Base-by-base conservation (phyloP, 2,888 invertebrate species). In the Ornithoptera priamus region DNA sequence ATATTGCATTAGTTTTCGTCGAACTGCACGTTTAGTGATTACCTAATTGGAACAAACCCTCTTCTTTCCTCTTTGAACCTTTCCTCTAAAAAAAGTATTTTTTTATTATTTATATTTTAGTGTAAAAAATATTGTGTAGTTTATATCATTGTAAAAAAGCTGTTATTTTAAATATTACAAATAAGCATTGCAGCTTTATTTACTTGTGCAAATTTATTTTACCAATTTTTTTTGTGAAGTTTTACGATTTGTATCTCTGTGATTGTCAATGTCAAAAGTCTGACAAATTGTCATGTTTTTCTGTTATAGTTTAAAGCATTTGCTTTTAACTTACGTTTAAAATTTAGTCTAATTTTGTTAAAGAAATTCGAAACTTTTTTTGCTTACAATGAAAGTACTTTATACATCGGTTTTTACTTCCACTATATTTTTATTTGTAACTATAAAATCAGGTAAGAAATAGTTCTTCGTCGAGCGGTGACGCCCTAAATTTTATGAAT, bases 361-460 rank as follows among this genome's bases (percentile, higher is more conserved):
- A 53, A 18, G 0, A 53, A 53, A 53, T n/a, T 53, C 1, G n/a
- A 4, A 46, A 15, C 56, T 12, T 63, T 50, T 30, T 18, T n/a
- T 50, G 3, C 10, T 24, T 56, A 79, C 42, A 64, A 85, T 83
- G 84, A 72, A 69, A 17, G 73, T 50, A 56, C 50, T 72, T 22
- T 72, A 67, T 61, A 69, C 71, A 62, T 77, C 75, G 69, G 62
- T 78, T 57, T 69, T 81, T 7, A 20, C 82, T 10, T 75, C 75
- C 59, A 56, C 81, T 53, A 77, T 78, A 71, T 39, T 84, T 50
- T 73, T 79, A 62, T 73, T 81, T 67, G 69, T 78, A 12, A 75
- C 79, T 24, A 71, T 84, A 58, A 80, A 78, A 79, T 77, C 85
- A 76, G 88, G 88, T 88, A 83, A 73, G 82, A 75, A 73, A 64